A percentile compares a stretch with the other conserved stretches of the same genome.
phyloP scores from a whole-genome alignment of 1,140 invertebrate species.

The Conopomorpha cramerella region DNA sequence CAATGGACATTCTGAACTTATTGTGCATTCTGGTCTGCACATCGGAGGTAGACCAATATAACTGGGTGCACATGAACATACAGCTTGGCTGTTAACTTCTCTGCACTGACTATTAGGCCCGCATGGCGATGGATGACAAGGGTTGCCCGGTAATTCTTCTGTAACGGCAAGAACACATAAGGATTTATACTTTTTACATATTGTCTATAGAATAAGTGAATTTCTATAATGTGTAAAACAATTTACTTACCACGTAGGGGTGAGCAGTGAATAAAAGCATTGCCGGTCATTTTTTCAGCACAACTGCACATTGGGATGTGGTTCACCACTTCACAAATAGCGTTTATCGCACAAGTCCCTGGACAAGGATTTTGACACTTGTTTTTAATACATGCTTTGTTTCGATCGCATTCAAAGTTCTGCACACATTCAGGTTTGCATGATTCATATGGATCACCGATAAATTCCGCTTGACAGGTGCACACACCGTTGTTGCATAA shows the following conservation, averaged over 20 bases:
- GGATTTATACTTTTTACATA: constrained; percentile 1
- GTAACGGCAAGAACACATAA: constrained; percentile 10
- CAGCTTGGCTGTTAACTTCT: constrained; percentile 64
- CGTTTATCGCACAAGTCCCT: constrained; percentile 72
- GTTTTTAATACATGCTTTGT: constrained; percentile 71
- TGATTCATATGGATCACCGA: constrained; percentile 72
- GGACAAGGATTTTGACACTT: constrained; percentile 76
- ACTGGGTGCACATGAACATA: constrained; percentile 68
- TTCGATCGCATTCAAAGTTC: constrained; percentile 72
- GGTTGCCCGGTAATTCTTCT: constrained; percentile 50
- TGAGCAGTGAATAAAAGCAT: constrained; percentile 70
- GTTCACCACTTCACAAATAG: constrained; percentile 73
- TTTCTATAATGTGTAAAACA: too few relatives aligned
- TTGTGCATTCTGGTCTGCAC: constrained; percentile 65
- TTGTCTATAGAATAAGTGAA: too few relatives aligned
- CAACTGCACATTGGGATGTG: constrained; percentile 78
- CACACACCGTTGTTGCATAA: constrained; percentile 78
- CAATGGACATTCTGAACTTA: constrained; percentile 62
- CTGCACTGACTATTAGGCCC: constrained; percentile 67
- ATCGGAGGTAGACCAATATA: constrained; percentile 66
- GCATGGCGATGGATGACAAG: constrained; percentile 66
- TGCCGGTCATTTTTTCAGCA: constrained; percentile 69
- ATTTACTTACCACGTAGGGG: constrained; percentile 57
- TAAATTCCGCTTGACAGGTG: constrained; percentile 74
- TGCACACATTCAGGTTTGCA: constrained; percentile 74